These are phyloP conservation scores for Drosophila rellima DNA, from an alignment of 2,888 invertebrate genomes.

Conservation along the genomic window DNA sequence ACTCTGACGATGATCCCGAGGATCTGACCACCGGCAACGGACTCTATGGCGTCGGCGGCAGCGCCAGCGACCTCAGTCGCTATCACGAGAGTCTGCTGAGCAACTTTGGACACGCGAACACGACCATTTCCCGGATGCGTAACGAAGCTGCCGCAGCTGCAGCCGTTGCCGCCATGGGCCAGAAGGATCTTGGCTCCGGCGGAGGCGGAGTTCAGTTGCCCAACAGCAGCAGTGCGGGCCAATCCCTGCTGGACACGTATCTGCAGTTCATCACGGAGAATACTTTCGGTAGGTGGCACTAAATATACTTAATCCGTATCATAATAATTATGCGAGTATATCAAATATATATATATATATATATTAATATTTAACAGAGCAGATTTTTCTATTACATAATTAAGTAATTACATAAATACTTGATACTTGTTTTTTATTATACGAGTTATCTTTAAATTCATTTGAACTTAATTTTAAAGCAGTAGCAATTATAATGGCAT, in stretches of 20 bases:
- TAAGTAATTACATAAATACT: no score
- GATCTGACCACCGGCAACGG: slow-evolving; percentile 89
- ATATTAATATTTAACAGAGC: no score
- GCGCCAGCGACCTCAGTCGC: slow-evolving; percentile 81
- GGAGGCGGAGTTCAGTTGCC: slow-evolving; percentile 89
- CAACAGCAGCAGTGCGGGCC: slow-evolving; percentile 89
- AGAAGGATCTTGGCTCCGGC: slow-evolving; percentile 87
- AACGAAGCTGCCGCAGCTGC: slow-evolving; percentile 87
- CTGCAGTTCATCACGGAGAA: slow-evolving; percentile 95
- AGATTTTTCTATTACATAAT: no score
- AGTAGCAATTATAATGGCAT: no score
- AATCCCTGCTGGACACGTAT: slow-evolving; percentile 94
- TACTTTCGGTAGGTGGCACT: slow-evolving; percentile 88
- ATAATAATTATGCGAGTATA: no score
- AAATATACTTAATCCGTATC: no score
- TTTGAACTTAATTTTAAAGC: no score
- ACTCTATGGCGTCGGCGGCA: slow-evolving; percentile 67
- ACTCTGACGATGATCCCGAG: slow-evolving; percentile 91
- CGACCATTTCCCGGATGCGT: slow-evolving; percentile 89
- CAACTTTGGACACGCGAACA: slow-evolving; percentile 87
- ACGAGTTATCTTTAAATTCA: no score
- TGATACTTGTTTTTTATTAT: no score
- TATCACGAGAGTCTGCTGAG: slow-evolving; percentile 84
- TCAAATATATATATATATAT: no score
- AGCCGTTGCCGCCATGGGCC: slow-evolving; percentile 80